A percentile compares a stretch with the other conserved stretches of the same genome.
These are phyloP conservation scores for Nasonia vitripennis DNA, from an alignment of 1,140 invertebrate genomes.

Conservation along the genomic window DNA sequence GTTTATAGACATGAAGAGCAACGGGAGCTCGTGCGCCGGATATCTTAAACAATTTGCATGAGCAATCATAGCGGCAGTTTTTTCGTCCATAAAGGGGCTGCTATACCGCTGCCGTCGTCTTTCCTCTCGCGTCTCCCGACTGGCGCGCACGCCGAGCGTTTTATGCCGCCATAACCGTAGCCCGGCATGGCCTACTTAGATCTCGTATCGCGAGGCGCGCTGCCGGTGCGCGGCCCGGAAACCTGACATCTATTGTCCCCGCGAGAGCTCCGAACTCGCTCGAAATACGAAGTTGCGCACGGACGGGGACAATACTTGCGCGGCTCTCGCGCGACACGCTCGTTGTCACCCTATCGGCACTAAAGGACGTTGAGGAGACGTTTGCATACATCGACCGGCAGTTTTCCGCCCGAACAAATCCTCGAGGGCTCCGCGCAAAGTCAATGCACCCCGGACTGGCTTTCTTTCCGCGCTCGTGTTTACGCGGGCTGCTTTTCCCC, in stretches of 20 bases:
- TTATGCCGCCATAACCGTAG: slow-evolving; percentile 75
- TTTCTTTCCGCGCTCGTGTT: not conserved
- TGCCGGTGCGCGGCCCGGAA: not conserved
- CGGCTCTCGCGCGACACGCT: slow-evolving; percentile 60
- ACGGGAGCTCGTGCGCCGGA: slow-evolving; percentile 55
- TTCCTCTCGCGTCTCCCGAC: slow-evolving; percentile 48
- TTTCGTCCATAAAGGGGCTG: slow-evolving; percentile 70
- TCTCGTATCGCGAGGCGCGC: slow-evolving; percentile 69
- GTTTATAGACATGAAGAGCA: too few relatives aligned
- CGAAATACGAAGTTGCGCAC: slow-evolving; percentile 54
- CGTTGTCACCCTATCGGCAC: slow-evolving; percentile 74
- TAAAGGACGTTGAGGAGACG: slow-evolving; percentile 67
- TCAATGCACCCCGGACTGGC: slow-evolving; percentile 34
- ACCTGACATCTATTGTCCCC: slow-evolving; percentile 50
- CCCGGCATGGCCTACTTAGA: slow-evolving; percentile 75
- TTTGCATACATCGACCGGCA: slow-evolving; percentile 74
- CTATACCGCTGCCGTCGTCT: slow-evolving; percentile 48
- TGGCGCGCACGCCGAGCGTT: slow-evolving; percentile 62
- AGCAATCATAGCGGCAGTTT: slow-evolving; percentile 74
- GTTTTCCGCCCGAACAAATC: slow-evolving; percentile 74
- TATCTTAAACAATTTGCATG: slow-evolving; percentile 77
- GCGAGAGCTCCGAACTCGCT: slow-evolving; percentile 35
- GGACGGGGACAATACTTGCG: slow-evolving; percentile 66
- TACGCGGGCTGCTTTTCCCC: not conserved
- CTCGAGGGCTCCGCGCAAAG: slow-evolving; percentile 52